Conservation (phyloP, 2,797 vertebrate species). For the Botia almorhae region DNA sequence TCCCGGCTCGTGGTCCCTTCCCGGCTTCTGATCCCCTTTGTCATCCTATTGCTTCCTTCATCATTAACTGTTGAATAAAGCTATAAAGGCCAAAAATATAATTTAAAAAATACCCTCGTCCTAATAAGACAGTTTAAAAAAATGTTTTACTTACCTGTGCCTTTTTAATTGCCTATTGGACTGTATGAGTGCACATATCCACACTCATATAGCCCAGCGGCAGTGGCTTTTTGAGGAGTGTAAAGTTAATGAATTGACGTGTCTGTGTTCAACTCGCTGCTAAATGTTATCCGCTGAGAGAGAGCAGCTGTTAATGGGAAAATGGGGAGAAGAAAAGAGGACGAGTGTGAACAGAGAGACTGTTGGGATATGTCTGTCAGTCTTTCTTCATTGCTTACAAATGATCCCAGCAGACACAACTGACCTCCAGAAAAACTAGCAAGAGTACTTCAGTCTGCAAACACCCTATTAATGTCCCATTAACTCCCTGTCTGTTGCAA, state of each 20-base stretch:
- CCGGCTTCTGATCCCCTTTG: too few species aligned
- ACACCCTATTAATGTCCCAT: neutral
- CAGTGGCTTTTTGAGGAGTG: constrained; percentile 4
- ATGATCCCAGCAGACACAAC: constrained; percentile 12
- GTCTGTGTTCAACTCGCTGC: constrained; percentile 35
- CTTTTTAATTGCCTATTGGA: neutral
- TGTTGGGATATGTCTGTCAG: constrained; percentile 42
- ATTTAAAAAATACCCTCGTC: neutral
- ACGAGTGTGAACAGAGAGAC: constrained; percentile 15
- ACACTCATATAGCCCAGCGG: neutral
- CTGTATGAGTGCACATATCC: neutral
- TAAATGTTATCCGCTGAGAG: constrained; percentile 39
- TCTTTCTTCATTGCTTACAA: constrained; percentile 38
- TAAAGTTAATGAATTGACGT: constrained; percentile 44
- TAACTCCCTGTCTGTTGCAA: neutral
- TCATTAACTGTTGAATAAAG: too few species aligned
- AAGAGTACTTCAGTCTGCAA: constrained; percentile 6
- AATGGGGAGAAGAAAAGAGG: constrained; percentile 43
- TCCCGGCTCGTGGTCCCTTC: too few species aligned
- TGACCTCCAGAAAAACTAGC: constrained; percentile 42
- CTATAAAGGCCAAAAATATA: too few species aligned
- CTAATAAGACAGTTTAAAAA: neutral
- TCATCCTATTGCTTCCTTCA: too few species aligned
- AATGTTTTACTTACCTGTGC: neutral
- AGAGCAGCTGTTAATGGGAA: constrained; percentile 40